These are phyloP conservation scores for Bembecia ichneumoniformis DNA, from an alignment of 2,888 invertebrate species.

Conservation along the genomic window DNA sequence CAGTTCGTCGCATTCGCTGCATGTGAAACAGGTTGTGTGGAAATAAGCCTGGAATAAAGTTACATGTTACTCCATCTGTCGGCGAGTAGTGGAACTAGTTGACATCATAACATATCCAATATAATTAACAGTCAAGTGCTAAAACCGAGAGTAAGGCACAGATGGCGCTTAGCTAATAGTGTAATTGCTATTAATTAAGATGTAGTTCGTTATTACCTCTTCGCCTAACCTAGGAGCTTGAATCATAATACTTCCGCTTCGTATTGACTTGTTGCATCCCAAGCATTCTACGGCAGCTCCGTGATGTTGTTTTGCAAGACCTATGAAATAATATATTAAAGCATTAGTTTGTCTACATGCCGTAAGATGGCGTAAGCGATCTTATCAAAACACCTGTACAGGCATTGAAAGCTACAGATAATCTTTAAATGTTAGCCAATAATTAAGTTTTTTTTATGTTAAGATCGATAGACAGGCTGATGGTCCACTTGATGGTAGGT, in stretches of 20 bases:
- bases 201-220: constrained; percentile 43
- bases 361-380: constrained; percentile 11
- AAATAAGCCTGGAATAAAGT: constrained; percentile 71
- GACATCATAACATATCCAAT: not conserved
- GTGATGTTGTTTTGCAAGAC: constrained; percentile 75
- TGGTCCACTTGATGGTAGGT: too few species aligned
- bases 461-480: too few species aligned
- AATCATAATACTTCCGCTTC: constrained; percentile 86
- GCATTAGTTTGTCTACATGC: constrained; percentile 7
- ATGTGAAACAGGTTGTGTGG: constrained; percentile 96
- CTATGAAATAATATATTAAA: constrained; percentile 36
- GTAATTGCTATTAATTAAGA: not conserved
- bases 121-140: too few species aligned
- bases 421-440: too few species aligned
- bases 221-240: constrained; percentile 87
- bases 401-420: too few species aligned
- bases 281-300: constrained; percentile 78
- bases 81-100: not conserved
- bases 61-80: not conserved
- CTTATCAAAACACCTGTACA: too few species aligned
- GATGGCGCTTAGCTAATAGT: constrained; percentile 17
- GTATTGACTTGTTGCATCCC: constrained; percentile 85
- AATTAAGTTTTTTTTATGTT: too few species aligned
- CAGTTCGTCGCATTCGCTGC: constrained; percentile 89
- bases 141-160: constrained; percentile 4